These are phyloP conservation scores for Calonectris borealis DNA, from an alignment of 2,113 vertebrate species.

Conservation along the genomic window DNA sequence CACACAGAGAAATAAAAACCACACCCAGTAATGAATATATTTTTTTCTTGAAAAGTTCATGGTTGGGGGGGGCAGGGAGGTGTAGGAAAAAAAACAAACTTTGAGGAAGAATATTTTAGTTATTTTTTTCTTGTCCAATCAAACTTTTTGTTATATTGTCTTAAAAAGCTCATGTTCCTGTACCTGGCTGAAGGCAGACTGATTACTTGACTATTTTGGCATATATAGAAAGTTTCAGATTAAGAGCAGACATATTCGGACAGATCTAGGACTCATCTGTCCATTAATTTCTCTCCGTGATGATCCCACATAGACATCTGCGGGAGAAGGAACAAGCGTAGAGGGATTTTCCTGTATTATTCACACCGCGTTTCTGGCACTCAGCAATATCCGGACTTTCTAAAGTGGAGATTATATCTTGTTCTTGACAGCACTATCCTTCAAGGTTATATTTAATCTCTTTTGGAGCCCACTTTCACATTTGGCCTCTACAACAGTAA, in stretches of 20 bases:
- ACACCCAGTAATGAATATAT: rapidly evolving
- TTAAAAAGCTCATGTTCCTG: neutral
- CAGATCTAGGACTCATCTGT: neutral
- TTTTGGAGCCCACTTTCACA: neutral
- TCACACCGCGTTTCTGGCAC: neutral
- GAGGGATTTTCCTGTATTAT: neutral
- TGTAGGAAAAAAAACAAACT: neutral
- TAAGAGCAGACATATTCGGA: neutral
- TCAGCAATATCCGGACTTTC: neutral
- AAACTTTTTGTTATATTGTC: neutral
- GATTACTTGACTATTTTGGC: neutral
- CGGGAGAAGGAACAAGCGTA: neutral
- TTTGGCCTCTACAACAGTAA: neutral
- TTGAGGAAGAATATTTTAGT: neutral
- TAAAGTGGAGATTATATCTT: neutral
- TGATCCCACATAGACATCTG: neutral
- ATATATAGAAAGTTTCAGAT: neutral
- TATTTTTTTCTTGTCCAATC: neutral
- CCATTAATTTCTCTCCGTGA: neutral
- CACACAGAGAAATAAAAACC: neutral
- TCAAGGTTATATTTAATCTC: neutral
- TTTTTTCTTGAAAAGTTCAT: neutral
- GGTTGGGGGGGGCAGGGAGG: rapidly evolving
- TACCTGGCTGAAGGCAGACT: neutral
- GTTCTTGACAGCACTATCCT: neutral